Base-by-base conservation (phyloP, 2,888 invertebrate genomes). In the Nineta flava region DNA sequence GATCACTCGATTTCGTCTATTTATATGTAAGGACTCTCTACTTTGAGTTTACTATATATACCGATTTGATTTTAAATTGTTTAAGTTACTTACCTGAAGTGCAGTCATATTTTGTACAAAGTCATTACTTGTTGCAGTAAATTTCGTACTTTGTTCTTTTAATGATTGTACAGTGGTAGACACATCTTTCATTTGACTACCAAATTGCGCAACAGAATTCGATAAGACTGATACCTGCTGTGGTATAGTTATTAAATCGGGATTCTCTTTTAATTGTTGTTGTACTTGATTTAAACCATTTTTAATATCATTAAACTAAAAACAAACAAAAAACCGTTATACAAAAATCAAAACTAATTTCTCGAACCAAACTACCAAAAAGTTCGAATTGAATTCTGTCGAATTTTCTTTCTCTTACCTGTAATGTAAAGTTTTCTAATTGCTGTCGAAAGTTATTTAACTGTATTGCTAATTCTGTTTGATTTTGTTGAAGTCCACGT, bases 401-500 rank as follows among this genome's bases (percentile, higher is more conserved):
- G 3, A 41, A 16, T 34, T 3, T n/a, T 10, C 7, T 13, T 13
- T 40, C 15, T 50, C 38, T 35, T 60, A 71, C 71, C 67, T 76
- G 72, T 13, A 59, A 58, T 34, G 70, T 71, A 52, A 75, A 66
- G 57, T 69, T 71, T 49, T 70, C 69, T 48, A 83, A 69, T 40
- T 74, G 73, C 46, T 68, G 60, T 53, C 77, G 76, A 34, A 83
- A 63, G 53, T 72, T 73, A 1, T 69, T 69, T 16, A 84, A 64
- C 56, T 77, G 73, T 46, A 62, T 63, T 56, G 72, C 74, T 48
- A 83, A 69, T 48, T 70, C 68, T 26, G 75, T 80, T 56, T 82
- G 80, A 63, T 83, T 84, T 54, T 76, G 76, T 53, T 77, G 73
- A 42, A 84, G 66, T 56, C 76, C 77, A 60, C 76, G 77, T 9